Conservation (phyloP, 2,113 vertebrate species). For the Mellivora capensis region DNA sequence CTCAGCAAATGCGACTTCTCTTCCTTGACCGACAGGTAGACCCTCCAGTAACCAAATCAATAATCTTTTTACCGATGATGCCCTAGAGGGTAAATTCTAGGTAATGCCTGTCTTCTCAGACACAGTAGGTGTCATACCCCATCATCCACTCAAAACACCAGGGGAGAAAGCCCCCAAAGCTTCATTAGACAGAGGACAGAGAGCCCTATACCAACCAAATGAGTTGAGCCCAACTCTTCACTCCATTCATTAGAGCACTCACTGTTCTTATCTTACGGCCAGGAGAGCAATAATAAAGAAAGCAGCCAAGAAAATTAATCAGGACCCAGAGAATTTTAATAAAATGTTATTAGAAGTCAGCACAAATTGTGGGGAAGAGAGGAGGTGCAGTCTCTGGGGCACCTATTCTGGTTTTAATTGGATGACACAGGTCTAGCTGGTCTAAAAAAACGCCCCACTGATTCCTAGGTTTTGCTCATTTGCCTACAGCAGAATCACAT, state of each 20-base stretch:
- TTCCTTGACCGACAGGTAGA: not conserved
- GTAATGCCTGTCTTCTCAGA: not conserved
- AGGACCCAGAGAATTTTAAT: constrained; percentile 65
- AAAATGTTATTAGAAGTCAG: constrained; percentile 69
- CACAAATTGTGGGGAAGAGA: not conserved
- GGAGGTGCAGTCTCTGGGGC: not conserved
- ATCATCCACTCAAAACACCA: not conserved
- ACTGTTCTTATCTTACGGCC: constrained; percentile 25
- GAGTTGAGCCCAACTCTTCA: constrained; percentile 30
- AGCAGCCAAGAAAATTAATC: constrained; percentile 66
- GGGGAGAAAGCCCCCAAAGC: not conserved
- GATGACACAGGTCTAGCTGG: not conserved
- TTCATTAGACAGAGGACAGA: constrained; percentile 25
- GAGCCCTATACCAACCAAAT: constrained; percentile 5
- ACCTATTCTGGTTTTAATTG: constrained; percentile 20
- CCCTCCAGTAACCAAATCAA: not conserved
- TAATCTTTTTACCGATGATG: not conserved
- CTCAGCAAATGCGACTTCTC: not conserved
- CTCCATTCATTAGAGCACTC: constrained; percentile 10
- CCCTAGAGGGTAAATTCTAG: not conserved
- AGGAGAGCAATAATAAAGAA: constrained; percentile 50
- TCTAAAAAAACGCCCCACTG: not conserved
- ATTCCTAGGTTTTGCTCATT: not conserved
- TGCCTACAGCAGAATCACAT: not conserved
- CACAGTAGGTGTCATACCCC: not conserved